These are phyloP conservation scores for Drosophila virilis DNA, from an alignment of 1,140 invertebrate species.

Conservation along the genomic window DNA sequence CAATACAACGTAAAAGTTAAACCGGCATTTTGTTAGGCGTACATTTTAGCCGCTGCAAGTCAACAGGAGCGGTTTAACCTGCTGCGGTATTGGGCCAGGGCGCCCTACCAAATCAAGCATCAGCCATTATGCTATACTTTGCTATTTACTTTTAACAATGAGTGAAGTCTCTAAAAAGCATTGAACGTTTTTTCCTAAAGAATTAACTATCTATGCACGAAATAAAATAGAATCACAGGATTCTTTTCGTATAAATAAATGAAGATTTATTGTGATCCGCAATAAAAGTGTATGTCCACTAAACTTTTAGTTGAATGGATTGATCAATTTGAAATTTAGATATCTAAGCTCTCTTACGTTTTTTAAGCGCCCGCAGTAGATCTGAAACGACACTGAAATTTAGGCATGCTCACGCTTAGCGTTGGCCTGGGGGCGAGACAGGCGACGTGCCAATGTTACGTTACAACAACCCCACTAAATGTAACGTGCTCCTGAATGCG, in stretches of 20 bases:
- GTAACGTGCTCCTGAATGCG: slow-evolving; percentile 19
- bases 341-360: too few relatives aligned
- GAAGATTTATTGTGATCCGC: too few relatives aligned
- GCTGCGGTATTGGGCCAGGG: not conserved
- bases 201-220: too few relatives aligned
- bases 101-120: not conserved
- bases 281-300: too few relatives aligned
- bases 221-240: too few relatives aligned
- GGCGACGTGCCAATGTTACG: slow-evolving; percentile 35
- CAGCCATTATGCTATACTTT: not conserved
- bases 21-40: slow-evolving; percentile 70
- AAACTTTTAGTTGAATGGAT: too few relatives aligned
- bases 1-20: slow-evolving; percentile 65
- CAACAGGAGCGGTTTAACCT: slow-evolving; percentile 9
- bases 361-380: not conserved
- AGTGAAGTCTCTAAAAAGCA: too few relatives aligned
- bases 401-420: slow-evolving; percentile 38
- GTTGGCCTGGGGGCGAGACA: not conserved
- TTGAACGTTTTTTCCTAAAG: too few relatives aligned
- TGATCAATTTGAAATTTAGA: too few relatives aligned
- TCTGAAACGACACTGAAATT: slow-evolving; percentile 42
- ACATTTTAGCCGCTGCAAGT: slow-evolving; percentile 50
- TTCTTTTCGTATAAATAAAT: too few relatives aligned
- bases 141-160: not conserved
- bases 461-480: slow-evolving; percentile 45